Evolutionary conservation across 2,797 vertebrate genomes (phyloP).

Genomic region (Sphenopsis melanotis): DNA sequence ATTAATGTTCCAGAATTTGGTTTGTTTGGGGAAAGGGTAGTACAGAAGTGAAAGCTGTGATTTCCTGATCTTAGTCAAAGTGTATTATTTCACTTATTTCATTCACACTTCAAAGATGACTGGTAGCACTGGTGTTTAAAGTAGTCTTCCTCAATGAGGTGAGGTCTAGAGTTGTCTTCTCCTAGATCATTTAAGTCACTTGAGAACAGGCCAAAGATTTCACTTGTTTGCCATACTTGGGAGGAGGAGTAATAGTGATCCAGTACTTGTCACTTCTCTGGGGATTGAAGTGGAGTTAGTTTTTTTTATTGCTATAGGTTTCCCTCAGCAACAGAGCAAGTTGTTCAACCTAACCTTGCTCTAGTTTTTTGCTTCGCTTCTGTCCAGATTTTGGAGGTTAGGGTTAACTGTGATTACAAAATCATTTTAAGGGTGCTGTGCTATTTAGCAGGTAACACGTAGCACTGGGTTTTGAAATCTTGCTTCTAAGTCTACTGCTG

Average conservation of each 20-base stretch:
- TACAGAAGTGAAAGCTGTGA: background rate
- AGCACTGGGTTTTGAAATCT: constrained; percentile 18
- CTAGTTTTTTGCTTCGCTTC: background rate
- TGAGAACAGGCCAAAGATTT: background rate
- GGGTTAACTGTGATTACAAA: background rate
- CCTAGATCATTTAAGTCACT: background rate
- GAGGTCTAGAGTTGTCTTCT: background rate
- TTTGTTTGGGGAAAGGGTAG: background rate
- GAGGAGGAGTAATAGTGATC: background rate
- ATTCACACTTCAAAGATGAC: background rate
- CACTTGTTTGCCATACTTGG: background rate
- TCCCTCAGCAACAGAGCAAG: background rate
- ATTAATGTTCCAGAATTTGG: background rate
- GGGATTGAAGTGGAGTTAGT: background rate
- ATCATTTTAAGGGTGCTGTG: background rate
- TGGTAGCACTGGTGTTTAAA: background rate
- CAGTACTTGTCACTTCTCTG: background rate
- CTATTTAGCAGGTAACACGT: background rate
- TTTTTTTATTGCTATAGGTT: background rate
- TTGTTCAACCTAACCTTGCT: background rate
- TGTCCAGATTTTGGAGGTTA: background rate
- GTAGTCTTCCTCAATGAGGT: background rate
- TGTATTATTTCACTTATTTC: background rate
- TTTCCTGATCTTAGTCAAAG: background rate
- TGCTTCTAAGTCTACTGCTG: background rate